Evolutionary conservation across 2,113 vertebrate genomes (phyloP), one percentile per base, ranked within the genome.

Genomic region (Lagopus leucura): DNA sequence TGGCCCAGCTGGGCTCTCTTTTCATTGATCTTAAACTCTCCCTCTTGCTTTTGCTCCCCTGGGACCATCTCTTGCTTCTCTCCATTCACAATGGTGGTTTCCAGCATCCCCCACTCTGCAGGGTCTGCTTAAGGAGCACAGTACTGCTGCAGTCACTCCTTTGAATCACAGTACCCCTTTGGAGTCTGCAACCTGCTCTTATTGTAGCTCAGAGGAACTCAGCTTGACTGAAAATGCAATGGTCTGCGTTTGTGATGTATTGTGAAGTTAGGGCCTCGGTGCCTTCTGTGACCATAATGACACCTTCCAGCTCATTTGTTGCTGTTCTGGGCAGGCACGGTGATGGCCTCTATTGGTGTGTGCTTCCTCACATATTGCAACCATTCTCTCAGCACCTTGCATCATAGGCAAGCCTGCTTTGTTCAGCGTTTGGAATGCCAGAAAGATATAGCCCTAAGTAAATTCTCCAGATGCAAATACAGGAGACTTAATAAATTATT

Each of bases 401-500:
- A 32, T 48, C 82, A 7, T 4, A 6, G 38, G 60, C 34, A 47
- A 89, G 38, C 25, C 8, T 14, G 79, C 86, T 84, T 30, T 54
- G 83, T 8, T 72, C 69, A 40, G 88, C 43, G 70, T 43, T 22
- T 32, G 73, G 20, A 84, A 52, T 79, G 81, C 77, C 89, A 84
- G 71, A 74, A 24, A 63, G 47, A 22, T 7, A 17, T 0, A 90
- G 84, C 87, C 79, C 76, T 47, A 28, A 86, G 91, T 71, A 12
- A 72, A 80, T 76, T 42, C 85, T 92, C 93, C 93, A 92, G 94
- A 88, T 78, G 90, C 82, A 93, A 64, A 81, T 83, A 19, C 85
- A 75, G 69, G 57, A 21, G 50, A 47, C 79, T 90, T 18, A 22
- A 92, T 95, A 72, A 95, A 91, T 92, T 64, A 88, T 86, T 90